Conservation (phyloP, 2,797 vertebrate genomes). For the Babyrousa celebensis region DNA sequence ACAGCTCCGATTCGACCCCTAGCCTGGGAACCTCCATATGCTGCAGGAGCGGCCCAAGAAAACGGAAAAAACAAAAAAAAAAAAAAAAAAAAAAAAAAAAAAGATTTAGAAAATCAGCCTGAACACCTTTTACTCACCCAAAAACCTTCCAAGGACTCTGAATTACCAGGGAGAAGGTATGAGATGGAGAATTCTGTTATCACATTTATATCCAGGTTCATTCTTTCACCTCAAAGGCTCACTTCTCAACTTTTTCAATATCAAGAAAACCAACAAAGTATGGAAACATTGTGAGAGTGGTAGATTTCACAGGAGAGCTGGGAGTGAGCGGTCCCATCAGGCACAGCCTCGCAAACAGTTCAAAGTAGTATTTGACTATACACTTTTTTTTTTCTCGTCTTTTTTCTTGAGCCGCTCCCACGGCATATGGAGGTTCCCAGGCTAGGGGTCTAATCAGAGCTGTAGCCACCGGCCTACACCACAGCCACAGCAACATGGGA, state of each 20-base stretch:
- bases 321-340: not conserved
- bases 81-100: not conserved
- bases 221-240: not conserved
- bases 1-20: too few species aligned
- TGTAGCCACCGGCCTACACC: too few species aligned
- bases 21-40: too few species aligned
- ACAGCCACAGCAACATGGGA: too few species aligned
- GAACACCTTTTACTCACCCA: not conserved
- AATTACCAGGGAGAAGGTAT: not conserved
- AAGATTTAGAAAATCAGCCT: not conserved
- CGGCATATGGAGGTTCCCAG: too few species aligned
- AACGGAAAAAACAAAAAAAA: too few species aligned
- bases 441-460: too few species aligned
- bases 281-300: not conserved
- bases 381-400: too few species aligned
- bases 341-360: not conserved
- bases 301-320: not conserved
- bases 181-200: not conserved
- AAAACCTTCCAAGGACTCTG: not conserved
- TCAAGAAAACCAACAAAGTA: not conserved
- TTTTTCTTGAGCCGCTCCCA: too few species aligned
- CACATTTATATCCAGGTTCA: constrained; percentile 1
- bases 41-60: too few species aligned
- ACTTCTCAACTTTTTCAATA: not conserved
- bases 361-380: not conserved